Conservation (phyloP, 2,797 vertebrate species). For the Clarias fuscus region DNA sequence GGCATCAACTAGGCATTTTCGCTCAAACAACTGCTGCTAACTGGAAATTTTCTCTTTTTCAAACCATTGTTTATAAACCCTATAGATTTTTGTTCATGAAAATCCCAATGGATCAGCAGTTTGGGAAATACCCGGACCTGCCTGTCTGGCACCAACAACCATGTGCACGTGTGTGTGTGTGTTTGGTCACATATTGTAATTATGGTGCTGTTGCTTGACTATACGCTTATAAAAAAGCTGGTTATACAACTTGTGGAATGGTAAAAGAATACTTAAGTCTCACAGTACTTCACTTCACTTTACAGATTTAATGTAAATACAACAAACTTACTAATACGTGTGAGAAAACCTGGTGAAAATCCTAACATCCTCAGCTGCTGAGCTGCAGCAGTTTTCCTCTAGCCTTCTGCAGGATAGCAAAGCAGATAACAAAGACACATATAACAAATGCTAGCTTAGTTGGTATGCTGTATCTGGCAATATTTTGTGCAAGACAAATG, state of each 20-base stretch:
- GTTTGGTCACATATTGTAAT: neutral
- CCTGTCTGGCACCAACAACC: no score
- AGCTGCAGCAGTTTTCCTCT: neutral
- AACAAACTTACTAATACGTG: neutral
- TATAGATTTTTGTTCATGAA: no score
- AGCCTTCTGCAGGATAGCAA: neutral
- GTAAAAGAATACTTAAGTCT: neutral
- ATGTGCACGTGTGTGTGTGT: no score
- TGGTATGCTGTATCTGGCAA: neutral
- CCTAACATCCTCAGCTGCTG: neutral
- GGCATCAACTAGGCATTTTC: no score
- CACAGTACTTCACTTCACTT: neutral
- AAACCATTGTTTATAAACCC: no score
- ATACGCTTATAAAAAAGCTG: neutral
- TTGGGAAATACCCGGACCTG: no score
- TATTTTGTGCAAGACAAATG: conserved; percentile 5
- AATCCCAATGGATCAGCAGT: no score
- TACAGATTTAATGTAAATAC: neutral
- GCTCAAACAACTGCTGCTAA: no score
- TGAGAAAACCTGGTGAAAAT: neutral
- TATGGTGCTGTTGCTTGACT: neutral
- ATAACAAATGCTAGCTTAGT: conserved; percentile 9
- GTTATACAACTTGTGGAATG: neutral
- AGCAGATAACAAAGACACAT: neutral
- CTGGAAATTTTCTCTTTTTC: no score